These are phyloP conservation scores for Stenopsyche tienmushanensis DNA, from an alignment of 1,140 invertebrate genomes.

Conservation along the genomic window DNA sequence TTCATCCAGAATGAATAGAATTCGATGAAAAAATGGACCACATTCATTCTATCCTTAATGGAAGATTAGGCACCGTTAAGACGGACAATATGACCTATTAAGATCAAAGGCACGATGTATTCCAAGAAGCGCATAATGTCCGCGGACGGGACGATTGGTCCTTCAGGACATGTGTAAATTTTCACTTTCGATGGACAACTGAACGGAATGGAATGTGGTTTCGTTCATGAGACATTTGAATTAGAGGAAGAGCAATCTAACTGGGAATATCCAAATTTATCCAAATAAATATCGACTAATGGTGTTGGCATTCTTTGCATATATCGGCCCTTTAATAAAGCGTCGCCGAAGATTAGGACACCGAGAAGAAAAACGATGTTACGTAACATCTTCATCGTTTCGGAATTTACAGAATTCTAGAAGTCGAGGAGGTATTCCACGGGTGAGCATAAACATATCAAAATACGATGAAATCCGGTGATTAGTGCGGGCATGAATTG, in stretches of 20 bases:
- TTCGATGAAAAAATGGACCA: too few species aligned
- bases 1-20: too few species aligned
- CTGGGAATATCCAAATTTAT: too few species aligned
- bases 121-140: constrained; percentile 17
- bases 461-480: not conserved
- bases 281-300: not conserved
- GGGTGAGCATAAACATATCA: not conserved
- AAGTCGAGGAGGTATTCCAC: not conserved
- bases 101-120: constrained; percentile 8
- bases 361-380: not conserved
- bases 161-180: constrained; percentile 31
- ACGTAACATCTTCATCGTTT: constrained; percentile 8
- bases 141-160: constrained; percentile 18
- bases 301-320: constrained; percentile 9
- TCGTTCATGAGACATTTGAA: constrained; percentile 2
- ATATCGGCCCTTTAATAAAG: constrained; percentile 1
- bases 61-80: not conserved
- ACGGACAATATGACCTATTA: not conserved
- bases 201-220: constrained; percentile 17
- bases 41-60: too few species aligned
- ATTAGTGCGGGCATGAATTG: not conserved
- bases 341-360: not conserved
- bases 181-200: constrained; percentile 30
- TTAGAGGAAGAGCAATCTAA: not conserved
- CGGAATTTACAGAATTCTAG: constrained; percentile 8